Conservation (phyloP, 2,888 invertebrate species). For the Drosophila leonis region DNA sequence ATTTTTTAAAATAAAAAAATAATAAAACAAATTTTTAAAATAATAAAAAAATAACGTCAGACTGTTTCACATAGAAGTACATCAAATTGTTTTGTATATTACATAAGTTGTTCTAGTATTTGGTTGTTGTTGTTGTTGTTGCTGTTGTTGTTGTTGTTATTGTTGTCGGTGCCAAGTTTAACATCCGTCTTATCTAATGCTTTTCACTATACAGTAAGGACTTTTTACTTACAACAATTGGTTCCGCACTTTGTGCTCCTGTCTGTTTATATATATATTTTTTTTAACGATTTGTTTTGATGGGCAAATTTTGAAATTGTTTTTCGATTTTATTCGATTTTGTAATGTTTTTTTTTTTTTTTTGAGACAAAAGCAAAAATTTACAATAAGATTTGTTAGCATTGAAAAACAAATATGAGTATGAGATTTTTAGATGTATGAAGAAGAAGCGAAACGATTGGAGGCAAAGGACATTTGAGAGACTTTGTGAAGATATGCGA, state of each 20-base stretch:
- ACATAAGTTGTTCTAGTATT: conserved; percentile 31
- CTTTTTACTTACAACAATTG: conserved; percentile 96
- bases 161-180: conserved; percentile 41
- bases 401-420: conserved; percentile 45
- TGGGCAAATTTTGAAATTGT: conserved; percentile 40
- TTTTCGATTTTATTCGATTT: conserved; percentile 70
- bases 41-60: not conserved
- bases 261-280: conserved; percentile 86
- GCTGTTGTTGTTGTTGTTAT: conserved; percentile 33
- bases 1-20: not conserved
- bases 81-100: conserved; percentile 16
- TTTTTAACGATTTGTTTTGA: conserved; percentile 39
- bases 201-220: conserved; percentile 68
- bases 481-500: conserved; percentile 10
- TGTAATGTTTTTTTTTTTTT: conserved; percentile 38
- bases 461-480: conserved; percentile 27
- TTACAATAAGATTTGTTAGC: conserved; percentile 69
- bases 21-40: too few species aligned
- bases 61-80: not conserved
- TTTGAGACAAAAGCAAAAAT: conserved; percentile 54
- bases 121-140: conserved; percentile 33
- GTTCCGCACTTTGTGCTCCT: conserved; percentile 95
- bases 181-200: conserved; percentile 50
- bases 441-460: conserved; percentile 51
- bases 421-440: conserved; percentile 41